These are phyloP conservation scores for Plecotus auritus DNA, from an alignment of 2,113 vertebrate species.

Conservation along the genomic window DNA sequence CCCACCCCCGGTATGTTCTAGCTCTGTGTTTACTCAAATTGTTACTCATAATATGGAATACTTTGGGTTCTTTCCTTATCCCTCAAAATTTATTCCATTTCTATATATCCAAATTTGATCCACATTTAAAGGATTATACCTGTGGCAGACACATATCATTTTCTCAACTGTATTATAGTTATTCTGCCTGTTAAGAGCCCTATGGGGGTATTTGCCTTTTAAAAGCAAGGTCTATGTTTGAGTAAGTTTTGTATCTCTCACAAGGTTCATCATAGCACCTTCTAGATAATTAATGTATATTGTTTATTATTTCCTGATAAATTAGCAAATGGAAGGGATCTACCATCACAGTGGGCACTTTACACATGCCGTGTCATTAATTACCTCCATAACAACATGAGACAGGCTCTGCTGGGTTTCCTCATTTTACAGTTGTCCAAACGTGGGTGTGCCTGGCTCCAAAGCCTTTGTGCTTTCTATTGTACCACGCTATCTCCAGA, in stretches of 20 bases:
- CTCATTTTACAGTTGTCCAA: background rate
- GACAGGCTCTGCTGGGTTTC: background rate
- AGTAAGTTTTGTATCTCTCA: background rate
- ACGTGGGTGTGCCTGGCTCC: background rate
- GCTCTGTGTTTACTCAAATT: background rate
- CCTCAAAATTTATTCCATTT: constrained; percentile 18
- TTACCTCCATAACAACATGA: background rate
- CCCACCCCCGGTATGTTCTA: background rate
- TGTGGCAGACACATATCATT: background rate
- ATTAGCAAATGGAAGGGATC: background rate
- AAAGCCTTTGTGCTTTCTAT: background rate
- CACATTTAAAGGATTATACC: background rate
- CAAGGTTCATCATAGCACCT: background rate
- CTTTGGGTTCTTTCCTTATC: background rate
- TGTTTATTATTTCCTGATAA: background rate
- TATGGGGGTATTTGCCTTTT: background rate
- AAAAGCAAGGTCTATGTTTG: background rate
- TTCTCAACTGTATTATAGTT: background rate
- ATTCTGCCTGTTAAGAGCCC: background rate
- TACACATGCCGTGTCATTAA: background rate
- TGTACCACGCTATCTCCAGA: background rate
- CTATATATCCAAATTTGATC: background rate
- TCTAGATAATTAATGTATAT: background rate
- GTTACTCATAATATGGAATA: background rate
- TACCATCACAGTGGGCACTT: background rate